Evolutionary conservation across 2,113 vertebrate genomes (phyloP), one percentile per base, ranked within the genome.

Genomic region (Perca schrenkii): DNA sequence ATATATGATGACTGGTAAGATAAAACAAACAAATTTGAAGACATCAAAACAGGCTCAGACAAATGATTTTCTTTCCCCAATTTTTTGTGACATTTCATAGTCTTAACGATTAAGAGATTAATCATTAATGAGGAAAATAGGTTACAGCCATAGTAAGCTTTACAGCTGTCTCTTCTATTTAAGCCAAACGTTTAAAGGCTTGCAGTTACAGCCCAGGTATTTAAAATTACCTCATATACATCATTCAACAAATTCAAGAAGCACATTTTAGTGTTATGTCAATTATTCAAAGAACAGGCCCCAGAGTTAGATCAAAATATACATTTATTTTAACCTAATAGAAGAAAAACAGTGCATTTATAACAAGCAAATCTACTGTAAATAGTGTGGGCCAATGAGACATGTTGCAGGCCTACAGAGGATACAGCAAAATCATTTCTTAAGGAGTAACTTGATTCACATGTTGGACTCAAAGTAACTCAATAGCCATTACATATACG

Each of bases 301-400:
- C 2, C 6, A 67, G 34, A 77, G 4, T 76, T 40, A 46, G 54
- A 72, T 70, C 8, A 50, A 81, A 83, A 84, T 77, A 76, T 61
- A 88, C 31, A 82, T 90, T 88, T 89, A 90, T 85, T 91, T 80
- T 34, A 10, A 77, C 49, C 17, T 34, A 49, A 58, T 1, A 58
- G 63, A 69, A 65, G 61, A 61, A 65, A 8, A 28, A 36, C 47
- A 85, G 46, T 31, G 28, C 53, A 60, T 71, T 70, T 64, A 54
- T 53, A 52, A 67, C 25, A 68, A 31, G 10, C 6, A 34, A 34
- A 49, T 49, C 13, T 52, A n/a, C 17, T 22, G 34, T 10, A 12
- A 61, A 25, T 22, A 50, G n/a, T 70, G 58, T 58, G 2, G 1
- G 52, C 17, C n/a, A 69, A 28, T 12, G 43, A 13, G 22, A 36